phyloP scores from a whole-genome alignment of 2,797 vertebrate genomes.

The Spondyliosoma cantharus region DNA sequence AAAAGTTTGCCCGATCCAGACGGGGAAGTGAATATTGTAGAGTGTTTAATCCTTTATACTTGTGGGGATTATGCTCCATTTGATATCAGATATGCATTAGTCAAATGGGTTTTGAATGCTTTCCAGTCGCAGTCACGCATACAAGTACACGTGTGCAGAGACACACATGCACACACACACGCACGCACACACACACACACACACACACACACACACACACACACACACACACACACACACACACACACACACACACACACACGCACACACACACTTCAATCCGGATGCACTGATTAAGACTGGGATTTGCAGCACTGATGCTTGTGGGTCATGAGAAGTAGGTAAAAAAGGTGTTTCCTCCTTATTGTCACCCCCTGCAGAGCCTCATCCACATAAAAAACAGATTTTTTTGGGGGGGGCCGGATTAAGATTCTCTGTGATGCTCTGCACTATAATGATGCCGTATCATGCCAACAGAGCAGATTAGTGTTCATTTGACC shows the following conservation, averaged over 20 bases:
- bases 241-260: constrained; percentile 9
- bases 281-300: not conserved
- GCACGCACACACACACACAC: constrained; percentile 12
- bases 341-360: not conserved
- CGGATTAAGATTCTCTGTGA: constrained; percentile 65
- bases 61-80: constrained; percentile 74
- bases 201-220: not conserved
- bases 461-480: constrained; percentile 57
- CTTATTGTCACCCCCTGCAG: constrained; percentile 20
- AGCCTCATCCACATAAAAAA: constrained; percentile 38
- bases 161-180: constrained; percentile 9
- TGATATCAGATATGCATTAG: constrained; percentile 78
- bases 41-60: constrained; percentile 74
- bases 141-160: constrained; percentile 14
- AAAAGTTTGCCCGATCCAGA: constrained; percentile 61
- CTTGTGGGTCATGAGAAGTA: not conserved
- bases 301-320: constrained; percentile 14
- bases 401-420: constrained; percentile 37
- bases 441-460: constrained; percentile 52
- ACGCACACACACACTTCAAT: not conserved
- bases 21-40: constrained; percentile 51
- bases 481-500: constrained; percentile 80
- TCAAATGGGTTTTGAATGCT: constrained; percentile 59
- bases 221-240: constrained; percentile 5
- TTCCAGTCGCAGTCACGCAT: constrained; percentile 31